These are phyloP conservation scores for Drosophila yakuba DNA, from an alignment of 1,140 invertebrate genomes.

Conservation along the genomic window DNA sequence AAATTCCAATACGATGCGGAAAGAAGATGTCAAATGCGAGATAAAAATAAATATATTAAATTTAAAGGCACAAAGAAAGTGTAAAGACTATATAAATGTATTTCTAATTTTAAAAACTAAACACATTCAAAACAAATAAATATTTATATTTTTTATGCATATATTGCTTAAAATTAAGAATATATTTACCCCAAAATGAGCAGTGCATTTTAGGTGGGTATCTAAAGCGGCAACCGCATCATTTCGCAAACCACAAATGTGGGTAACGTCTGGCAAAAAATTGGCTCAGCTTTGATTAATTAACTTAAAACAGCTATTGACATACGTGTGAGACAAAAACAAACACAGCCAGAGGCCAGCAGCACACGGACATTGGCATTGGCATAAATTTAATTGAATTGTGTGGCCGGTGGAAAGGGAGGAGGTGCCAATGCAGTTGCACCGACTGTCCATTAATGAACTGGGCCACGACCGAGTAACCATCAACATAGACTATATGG, in stretches of 20 bases:
- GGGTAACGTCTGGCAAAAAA: conserved; percentile 60
- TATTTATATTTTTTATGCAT: neutral
- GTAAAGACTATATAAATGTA: neutral
- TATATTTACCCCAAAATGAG: neutral
- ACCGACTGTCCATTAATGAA: conserved; percentile 44
- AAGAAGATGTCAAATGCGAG: conserved; percentile 18
- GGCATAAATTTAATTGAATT: conserved; percentile 77
- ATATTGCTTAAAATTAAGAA: neutral
- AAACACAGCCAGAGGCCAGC: conserved; percentile 12
- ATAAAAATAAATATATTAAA: neutral
- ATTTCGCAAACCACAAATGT: conserved; percentile 39
- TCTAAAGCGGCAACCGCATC: conserved; percentile 49
- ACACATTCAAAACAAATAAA: neutral
- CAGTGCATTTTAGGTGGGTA: conserved; percentile 3
- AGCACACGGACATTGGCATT: conserved; percentile 54
- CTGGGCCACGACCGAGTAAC: conserved; percentile 33
- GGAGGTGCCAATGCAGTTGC: conserved; percentile 22
- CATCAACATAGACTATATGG: neutral
- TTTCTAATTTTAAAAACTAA: neutral
- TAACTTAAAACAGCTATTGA: conserved; percentile 77
- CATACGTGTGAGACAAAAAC: conserved; percentile 24
- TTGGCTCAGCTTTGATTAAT: conserved; percentile 77
- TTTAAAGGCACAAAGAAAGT: neutral
- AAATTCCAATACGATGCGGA: conserved; percentile 28
- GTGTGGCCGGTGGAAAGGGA: conserved; percentile 14